These are phyloP conservation scores for Rambutsinella grinnellia DNA, from an alignment of 2,888 invertebrate species.

Conservation along the genomic window DNA sequence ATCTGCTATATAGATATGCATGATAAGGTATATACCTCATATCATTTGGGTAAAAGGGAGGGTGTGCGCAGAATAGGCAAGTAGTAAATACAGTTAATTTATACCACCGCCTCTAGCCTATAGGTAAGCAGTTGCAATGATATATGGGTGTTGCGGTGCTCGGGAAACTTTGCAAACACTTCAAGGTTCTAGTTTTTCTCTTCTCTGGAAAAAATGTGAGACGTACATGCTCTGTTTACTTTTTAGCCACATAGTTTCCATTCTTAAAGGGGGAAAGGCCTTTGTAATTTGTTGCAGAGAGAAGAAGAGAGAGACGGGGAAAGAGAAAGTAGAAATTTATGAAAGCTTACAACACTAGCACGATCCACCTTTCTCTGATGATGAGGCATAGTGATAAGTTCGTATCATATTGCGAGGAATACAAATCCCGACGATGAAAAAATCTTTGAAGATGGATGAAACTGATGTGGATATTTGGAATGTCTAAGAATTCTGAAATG, in stretches of 20 bases:
- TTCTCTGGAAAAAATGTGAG: constrained; percentile 21
- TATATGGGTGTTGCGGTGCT: constrained; percentile 36
- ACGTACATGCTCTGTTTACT: constrained; percentile 35
- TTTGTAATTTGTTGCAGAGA: background rate
- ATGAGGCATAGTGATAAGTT: background rate
- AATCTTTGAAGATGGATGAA: too few relatives aligned
- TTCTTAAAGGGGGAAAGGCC: background rate
- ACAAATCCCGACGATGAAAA: too few relatives aligned
- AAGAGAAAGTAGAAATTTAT: background rate
- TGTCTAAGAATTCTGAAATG: too few relatives aligned
- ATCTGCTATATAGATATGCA: background rate
- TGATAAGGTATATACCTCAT: background rate
- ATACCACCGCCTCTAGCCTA: background rate
- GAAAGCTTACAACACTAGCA: background rate
- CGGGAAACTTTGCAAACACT: constrained; percentile 45
- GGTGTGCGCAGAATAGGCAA: background rate
- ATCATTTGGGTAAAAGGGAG: background rate
- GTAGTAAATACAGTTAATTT: background rate
- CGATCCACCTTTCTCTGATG: background rate
- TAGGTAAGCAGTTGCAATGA: constrained; percentile 14
- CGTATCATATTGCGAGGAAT: background rate
- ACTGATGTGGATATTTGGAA: too few relatives aligned
- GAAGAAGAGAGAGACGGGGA: background rate
- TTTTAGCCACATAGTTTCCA: constrained; percentile 10
- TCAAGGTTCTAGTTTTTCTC: constrained; percentile 24